A percentile compares a stretch with the other conserved stretches of the same genome.
phyloP scores from a whole-genome alignment of 2,888 invertebrate genomes.

The Volucella bombylans region DNA sequence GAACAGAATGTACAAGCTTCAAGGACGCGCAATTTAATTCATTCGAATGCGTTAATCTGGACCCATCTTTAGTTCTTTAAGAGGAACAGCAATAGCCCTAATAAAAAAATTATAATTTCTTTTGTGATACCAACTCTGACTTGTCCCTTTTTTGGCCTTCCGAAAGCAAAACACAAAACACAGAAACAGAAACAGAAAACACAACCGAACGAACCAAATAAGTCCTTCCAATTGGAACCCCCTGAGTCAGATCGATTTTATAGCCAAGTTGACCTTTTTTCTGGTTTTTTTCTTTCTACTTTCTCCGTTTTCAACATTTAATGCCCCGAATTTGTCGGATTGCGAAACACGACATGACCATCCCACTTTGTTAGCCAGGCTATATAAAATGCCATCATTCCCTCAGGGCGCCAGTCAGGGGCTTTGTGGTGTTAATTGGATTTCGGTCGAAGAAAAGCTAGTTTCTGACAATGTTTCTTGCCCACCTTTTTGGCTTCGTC shows the following conservation, averaged over 20 bases:
- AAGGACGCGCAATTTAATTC: slow-evolving; percentile 6
- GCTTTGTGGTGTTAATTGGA: slow-evolving; percentile 33
- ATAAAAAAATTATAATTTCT: no score
- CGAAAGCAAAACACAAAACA: no score
- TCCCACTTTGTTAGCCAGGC: not conserved
- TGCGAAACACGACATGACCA: slow-evolving; percentile 22
- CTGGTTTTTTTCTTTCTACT: not conserved
- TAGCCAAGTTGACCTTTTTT: slow-evolving; percentile 35
- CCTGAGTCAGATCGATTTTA: slow-evolving; percentile 30
- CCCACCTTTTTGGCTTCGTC: not conserved
- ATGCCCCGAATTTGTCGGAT: slow-evolving; percentile 27
- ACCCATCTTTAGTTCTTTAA: no score
- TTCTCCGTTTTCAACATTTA: not conserved
- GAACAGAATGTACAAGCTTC: not conserved
- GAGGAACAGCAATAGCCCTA: no score
- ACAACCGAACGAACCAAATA: no score
- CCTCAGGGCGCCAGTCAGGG: not conserved
- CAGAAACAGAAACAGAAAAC: not conserved
- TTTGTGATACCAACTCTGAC: no score
- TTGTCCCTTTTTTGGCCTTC: no score
- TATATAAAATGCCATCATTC: not conserved
- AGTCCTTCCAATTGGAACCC: not conserved
- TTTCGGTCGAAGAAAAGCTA: slow-evolving; percentile 4
- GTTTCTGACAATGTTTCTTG: not conserved
- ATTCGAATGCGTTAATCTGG: no score